These are phyloP conservation scores for Stramonita haemastoma DNA, from an alignment of 2,888 invertebrate genomes.

Conservation along the genomic window DNA sequence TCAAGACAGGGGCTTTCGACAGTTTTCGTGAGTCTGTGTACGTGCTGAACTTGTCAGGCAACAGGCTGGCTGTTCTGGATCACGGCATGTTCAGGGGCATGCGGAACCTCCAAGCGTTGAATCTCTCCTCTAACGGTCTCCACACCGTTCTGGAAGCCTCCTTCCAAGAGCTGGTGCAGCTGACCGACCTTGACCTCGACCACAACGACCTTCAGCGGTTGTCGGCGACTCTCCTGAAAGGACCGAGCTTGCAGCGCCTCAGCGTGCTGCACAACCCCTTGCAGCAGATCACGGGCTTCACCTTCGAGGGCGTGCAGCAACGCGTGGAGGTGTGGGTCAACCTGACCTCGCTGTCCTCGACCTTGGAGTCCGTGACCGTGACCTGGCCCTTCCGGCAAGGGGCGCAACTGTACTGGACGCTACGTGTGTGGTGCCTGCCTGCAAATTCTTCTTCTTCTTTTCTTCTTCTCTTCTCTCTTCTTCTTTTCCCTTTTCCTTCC, in stretches of 20 bases:
- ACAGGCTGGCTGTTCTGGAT: slow-evolving; percentile 50
- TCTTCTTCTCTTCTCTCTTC: no score
- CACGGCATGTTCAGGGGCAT: slow-evolving; percentile 63
- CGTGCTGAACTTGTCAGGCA: slow-evolving; percentile 53
- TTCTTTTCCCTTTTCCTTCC: no score
- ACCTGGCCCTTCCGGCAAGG: slow-evolving; percentile 53
- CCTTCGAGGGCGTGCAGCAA: slow-evolving; percentile 41
- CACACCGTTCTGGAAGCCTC: slow-evolving; percentile 44
- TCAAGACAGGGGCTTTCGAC: slow-evolving; percentile 61
- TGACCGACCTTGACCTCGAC: slow-evolving; percentile 32
- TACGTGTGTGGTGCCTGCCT: slow-evolving; percentile 45
- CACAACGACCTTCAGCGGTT: slow-evolving; percentile 47
- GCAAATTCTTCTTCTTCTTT: neutral
- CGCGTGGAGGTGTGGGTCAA: slow-evolving; percentile 46
- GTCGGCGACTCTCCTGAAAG: slow-evolving; percentile 39
- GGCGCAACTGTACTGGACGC: slow-evolving; percentile 54
- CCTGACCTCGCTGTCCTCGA: slow-evolving; percentile 35
- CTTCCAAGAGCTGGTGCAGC: slow-evolving; percentile 42
- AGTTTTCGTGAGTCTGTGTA: slow-evolving; percentile 61
- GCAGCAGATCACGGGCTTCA: slow-evolving; percentile 46
- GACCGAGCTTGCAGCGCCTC: slow-evolving; percentile 40
- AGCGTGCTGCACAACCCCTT: slow-evolving; percentile 50
- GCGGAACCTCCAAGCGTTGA: slow-evolving; percentile 49
- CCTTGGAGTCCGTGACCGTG: slow-evolving; percentile 39
- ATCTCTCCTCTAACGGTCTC: slow-evolving; percentile 48